Conservation (phyloP, 2,797 vertebrate genomes). For the Acanthopagrus latus region DNA sequence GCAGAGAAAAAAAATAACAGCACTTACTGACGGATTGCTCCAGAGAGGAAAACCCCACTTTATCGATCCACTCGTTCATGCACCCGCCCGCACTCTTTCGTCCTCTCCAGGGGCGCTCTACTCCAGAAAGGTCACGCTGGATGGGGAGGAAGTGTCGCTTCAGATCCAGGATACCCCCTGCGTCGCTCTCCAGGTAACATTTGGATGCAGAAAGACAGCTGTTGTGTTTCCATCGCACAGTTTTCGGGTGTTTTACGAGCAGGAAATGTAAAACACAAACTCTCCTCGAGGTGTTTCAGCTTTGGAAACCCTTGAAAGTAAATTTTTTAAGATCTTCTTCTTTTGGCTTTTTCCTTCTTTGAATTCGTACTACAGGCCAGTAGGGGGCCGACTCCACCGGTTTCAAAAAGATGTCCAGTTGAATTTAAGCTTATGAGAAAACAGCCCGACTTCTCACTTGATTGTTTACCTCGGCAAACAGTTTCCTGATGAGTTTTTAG, state of each 20-base stretch:
- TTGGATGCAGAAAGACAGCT: neutral
- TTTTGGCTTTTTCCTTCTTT: no score
- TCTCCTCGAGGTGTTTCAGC: no score
- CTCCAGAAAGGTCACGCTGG: constrained; percentile 92
- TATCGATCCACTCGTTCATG: constrained; percentile 21
- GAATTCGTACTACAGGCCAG: no score
- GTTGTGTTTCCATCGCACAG: constrained; percentile 2
- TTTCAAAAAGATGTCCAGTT: no score
- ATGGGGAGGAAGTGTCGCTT: constrained; percentile 93
- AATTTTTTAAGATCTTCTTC: no score
- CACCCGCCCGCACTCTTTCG: constrained; percentile 12
- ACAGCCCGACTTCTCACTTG: no score
- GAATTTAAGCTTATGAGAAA: no score
- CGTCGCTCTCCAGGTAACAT: constrained; percentile 91
- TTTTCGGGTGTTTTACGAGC: neutral
- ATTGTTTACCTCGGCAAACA: no score
- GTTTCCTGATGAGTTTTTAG: no score
- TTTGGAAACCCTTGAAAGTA: no score
- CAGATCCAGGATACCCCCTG: constrained; percentile 96
- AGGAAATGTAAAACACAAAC: neutral
- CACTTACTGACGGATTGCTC: neutral
- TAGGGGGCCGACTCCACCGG: no score
- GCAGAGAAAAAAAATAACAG: neutral
- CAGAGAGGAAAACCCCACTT: neutral
- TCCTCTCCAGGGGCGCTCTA: constrained; percentile 90